Evolutionary conservation across 2,797 vertebrate genomes (phyloP).

Genomic region (Percopsis omiscomaycus): DNA sequence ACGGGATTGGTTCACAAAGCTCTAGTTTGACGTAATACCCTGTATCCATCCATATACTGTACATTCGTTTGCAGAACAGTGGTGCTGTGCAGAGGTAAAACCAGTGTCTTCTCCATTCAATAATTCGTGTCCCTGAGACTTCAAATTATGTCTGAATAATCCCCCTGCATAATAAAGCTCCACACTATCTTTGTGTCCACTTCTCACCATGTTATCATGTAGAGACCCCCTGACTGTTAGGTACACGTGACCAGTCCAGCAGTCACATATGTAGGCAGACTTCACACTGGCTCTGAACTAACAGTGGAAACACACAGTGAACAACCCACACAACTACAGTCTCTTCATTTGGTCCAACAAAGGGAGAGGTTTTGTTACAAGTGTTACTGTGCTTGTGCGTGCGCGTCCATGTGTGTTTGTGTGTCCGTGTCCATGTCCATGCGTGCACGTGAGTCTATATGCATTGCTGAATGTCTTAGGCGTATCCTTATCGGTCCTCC

Average conservation of each 20-base stretch:
- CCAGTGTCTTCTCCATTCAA: conserved; percentile 32
- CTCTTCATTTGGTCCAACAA: conserved; percentile 46
- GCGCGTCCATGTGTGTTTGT: conserved; percentile 1
- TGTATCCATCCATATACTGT: conserved; percentile 56
- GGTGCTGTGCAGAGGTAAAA: conserved; percentile 48
- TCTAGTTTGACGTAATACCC: conserved; percentile 62
- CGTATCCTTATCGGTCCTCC: conserved; percentile 11
- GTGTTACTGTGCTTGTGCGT: conserved; percentile 15
- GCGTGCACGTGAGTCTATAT: conserved; percentile 32
- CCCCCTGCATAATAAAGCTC: conserved; percentile 26
- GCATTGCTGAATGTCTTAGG: conserved; percentile 14
- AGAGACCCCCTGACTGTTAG: conserved; percentile 49
- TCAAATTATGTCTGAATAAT: conserved; percentile 57
- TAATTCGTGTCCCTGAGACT: conserved; percentile 74
- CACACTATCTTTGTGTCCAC: conserved; percentile 22
- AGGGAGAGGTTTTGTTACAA: conserved; percentile 30
- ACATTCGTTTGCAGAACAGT: conserved; percentile 60
- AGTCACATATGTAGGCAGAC: conserved; percentile 39
- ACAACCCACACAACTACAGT: conserved; percentile 52
- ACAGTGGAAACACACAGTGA: conserved; percentile 43
- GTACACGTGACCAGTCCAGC: conserved; percentile 28
- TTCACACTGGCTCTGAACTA: conserved; percentile 42
- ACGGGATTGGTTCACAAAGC: conserved; percentile 48
- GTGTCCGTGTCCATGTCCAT: conserved; percentile 14
- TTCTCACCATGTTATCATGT: conserved; percentile 19